phyloP scores from a whole-genome alignment of 2,113 vertebrate genomes.

The Eublepharis macularius region DNA sequence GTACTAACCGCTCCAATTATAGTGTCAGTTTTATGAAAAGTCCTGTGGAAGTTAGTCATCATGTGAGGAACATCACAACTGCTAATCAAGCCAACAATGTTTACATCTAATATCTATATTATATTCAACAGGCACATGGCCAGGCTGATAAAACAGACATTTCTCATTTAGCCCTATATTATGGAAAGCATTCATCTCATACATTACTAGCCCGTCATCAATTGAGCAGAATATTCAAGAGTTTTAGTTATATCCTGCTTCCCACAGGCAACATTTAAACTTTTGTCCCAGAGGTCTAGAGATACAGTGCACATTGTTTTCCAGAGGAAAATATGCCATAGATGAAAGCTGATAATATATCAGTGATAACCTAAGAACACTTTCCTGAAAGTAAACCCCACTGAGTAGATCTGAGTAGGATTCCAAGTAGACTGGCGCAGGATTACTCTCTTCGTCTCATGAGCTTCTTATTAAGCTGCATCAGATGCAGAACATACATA shows the following conservation, averaged over 20 bases:
- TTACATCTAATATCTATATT: neutral
- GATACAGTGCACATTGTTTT: neutral
- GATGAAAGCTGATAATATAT: no score
- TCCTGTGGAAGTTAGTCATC: neutral
- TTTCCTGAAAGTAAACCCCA: no score
- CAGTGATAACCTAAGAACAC: no score
- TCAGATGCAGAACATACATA: neutral
- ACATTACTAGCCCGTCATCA: neutral
- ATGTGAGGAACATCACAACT: neutral
- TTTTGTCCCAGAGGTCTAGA: neutral
- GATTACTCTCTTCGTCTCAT: neutral
- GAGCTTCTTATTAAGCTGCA: neutral
- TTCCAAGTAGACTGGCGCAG: no score
- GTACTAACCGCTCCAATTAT: neutral
- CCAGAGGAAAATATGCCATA: neutral
- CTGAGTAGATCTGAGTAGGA: no score
- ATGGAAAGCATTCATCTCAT: neutral
- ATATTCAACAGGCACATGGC: neutral
- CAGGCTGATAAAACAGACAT: neutral
- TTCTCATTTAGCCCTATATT: neutral
- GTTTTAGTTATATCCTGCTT: neutral
- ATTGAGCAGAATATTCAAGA: neutral
- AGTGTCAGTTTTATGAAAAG: neutral
- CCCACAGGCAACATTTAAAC: neutral
- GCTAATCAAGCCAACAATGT: neutral